phyloP scores from a whole-genome alignment of 2,888 invertebrate species.

The Chirona hameri region DNA sequence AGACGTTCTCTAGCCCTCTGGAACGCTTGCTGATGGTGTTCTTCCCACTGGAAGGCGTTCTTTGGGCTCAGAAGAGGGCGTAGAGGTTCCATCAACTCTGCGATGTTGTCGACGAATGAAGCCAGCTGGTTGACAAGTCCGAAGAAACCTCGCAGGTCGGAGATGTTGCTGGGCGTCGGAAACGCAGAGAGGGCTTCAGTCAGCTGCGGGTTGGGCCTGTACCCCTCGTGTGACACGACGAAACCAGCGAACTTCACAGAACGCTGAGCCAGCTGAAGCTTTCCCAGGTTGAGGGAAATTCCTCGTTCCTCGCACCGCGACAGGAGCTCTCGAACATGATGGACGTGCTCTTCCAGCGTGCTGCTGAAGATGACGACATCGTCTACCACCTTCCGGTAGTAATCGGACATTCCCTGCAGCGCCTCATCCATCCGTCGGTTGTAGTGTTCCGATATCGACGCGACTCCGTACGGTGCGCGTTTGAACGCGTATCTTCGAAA shows the following conservation, averaged over 20 bases:
- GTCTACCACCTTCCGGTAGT: conserved; percentile 6
- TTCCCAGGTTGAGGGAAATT: background rate
- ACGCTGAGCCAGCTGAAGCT: background rate
- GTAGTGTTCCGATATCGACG: background rate
- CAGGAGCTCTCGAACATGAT: background rate
- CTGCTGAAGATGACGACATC: too few species aligned
- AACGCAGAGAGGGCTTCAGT: background rate
- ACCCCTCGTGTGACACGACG: background rate
- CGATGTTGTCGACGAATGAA: background rate
- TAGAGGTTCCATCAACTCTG: background rate
- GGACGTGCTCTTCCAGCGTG: background rate
- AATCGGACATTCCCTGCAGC: background rate
- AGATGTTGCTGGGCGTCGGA: background rate
- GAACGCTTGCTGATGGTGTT: background rate
- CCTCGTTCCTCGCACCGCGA: background rate
- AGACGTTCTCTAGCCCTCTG: background rate
- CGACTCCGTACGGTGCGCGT: conserved; percentile 31
- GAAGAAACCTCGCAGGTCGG: background rate
- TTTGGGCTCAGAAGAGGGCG: background rate
- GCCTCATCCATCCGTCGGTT: conserved; percentile 22
- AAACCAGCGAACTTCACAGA: background rate
- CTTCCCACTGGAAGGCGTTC: background rate
- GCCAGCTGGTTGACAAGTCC: background rate
- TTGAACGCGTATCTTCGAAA: conserved; percentile 33
- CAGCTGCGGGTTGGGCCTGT: background rate